Percentiles rank a stretch among this genome's conserved stretches.
These are phyloP conservation scores for Theristus sp. DNA, from an alignment of 2,888 invertebrate genomes.

Conservation along the genomic window DNA sequence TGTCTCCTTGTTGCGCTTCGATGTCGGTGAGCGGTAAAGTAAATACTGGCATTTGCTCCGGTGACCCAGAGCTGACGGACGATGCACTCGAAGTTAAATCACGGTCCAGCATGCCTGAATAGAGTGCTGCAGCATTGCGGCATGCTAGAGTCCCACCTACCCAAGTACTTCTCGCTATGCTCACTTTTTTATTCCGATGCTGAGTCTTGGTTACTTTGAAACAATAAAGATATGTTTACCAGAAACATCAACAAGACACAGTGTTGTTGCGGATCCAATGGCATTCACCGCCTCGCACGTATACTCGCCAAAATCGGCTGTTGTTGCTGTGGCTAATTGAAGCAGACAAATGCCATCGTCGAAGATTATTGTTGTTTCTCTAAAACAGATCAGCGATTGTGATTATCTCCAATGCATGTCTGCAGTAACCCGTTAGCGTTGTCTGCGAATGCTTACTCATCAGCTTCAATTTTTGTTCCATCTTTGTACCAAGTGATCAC, in stretches of 20 bases:
- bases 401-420: not conserved
- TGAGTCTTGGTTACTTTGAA: too few species aligned
- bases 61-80: not conserved
- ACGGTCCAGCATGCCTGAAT: not conserved
- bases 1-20: not conserved
- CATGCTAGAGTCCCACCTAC: too few species aligned
- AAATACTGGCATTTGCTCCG: not conserved
- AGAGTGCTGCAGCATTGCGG: not conserved
- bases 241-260: not conserved
- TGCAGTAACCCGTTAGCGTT: too few species aligned
- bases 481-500: conserved; percentile 18
- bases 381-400: not conserved
- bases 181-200: too few species aligned
- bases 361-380: not conserved
- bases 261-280: not conserved
- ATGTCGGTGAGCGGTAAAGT: not conserved
- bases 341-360: not conserved
- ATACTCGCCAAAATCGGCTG: conserved; percentile 15
- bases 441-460: not conserved
- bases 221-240: not conserved
- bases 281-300: conserved; percentile 16
- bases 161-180: too few species aligned
- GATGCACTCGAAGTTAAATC: not conserved
- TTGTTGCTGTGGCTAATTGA: not conserved
- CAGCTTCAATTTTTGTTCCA: conserved; percentile 14